Conservation (phyloP, 37 sponge, comb jelly and placozoan species). For the Chondrosia reniformis region DNA sequence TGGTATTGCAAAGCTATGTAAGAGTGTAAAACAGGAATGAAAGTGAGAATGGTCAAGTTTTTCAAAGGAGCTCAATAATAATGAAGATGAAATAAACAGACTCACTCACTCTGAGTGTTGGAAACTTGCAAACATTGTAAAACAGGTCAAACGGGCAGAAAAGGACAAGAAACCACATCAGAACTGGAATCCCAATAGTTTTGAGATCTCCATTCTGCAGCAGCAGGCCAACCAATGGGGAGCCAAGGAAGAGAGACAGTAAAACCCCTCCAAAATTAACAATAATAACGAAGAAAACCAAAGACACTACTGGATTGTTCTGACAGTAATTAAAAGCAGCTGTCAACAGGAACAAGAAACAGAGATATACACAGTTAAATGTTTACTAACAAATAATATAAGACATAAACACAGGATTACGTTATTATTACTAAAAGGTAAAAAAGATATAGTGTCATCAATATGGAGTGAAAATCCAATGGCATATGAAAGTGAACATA, state of each 20-base stretch:
- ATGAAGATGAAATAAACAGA: neutral
- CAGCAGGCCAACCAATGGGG: neutral
- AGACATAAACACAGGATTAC: neutral
- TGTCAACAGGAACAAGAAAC: neutral
- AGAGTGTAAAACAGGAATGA: neutral
- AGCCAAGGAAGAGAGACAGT: neutral
- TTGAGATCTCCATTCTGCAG: neutral
- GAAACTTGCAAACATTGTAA: neutral
- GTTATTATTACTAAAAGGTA: no score
- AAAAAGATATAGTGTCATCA: neutral
- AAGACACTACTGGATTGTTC: slow-evolving; percentile 4
- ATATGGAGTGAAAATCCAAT: no score
- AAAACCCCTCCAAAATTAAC: neutral
- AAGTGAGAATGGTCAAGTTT: neutral
- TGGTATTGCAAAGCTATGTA: neutral
- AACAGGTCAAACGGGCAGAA: slow-evolving; percentile 16
- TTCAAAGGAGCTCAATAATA: neutral
- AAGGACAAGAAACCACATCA: slow-evolving; percentile 6
- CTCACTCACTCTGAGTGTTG: neutral
- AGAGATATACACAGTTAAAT: neutral
- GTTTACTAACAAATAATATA: neutral
- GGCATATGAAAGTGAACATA: no score
- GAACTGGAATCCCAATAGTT: neutral
- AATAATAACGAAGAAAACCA: neutral
- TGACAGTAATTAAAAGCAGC: neutral